Base-by-base conservation (phyloP, 2,888 invertebrate genomes). In the Drosophila vallismaia region DNA sequence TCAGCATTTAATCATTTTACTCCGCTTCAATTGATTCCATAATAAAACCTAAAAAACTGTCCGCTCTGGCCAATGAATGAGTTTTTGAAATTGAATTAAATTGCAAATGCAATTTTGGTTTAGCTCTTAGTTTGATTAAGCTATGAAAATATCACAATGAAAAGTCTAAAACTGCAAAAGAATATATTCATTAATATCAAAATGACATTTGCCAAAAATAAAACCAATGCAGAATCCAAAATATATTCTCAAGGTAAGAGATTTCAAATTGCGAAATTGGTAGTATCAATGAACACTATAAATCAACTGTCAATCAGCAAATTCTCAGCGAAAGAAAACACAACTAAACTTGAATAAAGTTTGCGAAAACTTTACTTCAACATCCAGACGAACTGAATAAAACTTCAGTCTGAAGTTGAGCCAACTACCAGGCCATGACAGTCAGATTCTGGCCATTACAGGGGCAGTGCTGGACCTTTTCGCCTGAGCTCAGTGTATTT, bases 231-330 rank as follows among this genome's bases (percentile, higher is more conserved):
- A 3, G 14, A 42, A 9, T 3, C 9, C 8, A 19, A 9, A 42
- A 4, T 14, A 19, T 14, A 5, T 19, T 19, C 14, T n/a, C 9
- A 12, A 36, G 36, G 36, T 42, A 19, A 19, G 42, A 42, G 10
- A 33, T 9, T 44, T 9, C 24, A 12, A 29, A 44, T 26, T 14
- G 7, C 7, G 24, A n/a, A 14, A 42, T 59, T 40, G 48, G 60
- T 28, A 48, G 40, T 62, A 40, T 48, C 60, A 46, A 42, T 42
- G 40, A 59, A 66, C 38, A 31, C 53, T 53, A 64, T 64, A 63
- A 51, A 63, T 63, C 63, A 64, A 52, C 66, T 64, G 63, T 64
- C 66, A 66, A 64, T 64, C 63, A 64, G 31, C 52, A 46, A 45
- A 46, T 45, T 31, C 52, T 64, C 38, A 64, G 45, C 52, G 46